These are phyloP conservation scores for Caenorhabditis remanei DNA, from an alignment of 1,140 invertebrate species.

Conservation along the genomic window DNA sequence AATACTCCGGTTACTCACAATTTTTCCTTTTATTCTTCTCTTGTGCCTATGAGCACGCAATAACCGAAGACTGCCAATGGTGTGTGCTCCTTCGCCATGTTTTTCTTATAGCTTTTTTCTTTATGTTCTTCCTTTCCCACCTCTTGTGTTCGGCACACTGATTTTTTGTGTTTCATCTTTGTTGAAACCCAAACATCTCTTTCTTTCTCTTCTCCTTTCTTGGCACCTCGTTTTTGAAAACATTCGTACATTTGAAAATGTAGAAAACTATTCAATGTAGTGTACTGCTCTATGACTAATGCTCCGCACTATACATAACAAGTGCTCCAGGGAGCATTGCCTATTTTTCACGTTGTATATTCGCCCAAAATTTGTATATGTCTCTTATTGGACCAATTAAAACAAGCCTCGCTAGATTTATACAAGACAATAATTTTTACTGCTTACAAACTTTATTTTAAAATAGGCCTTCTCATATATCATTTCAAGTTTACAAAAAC, in stretches of 20 bases:
- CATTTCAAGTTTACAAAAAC: no score
- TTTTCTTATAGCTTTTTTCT: background rate
- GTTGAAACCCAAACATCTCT: no score
- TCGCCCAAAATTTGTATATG: no score
- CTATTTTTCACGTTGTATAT: background rate
- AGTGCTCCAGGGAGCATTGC: background rate
- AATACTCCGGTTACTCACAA: slow-evolving; percentile 19
- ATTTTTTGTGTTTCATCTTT: background rate
- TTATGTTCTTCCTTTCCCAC: background rate
- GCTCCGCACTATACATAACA: background rate
- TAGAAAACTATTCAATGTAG: background rate
- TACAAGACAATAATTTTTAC: no score
- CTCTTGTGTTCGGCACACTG: background rate
- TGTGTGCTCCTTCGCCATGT: slow-evolving; percentile 17
- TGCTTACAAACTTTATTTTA: no score
- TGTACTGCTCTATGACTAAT: background rate
- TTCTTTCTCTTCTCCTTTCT: background rate
- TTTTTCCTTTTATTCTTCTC: background rate
- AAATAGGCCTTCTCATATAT: no score
- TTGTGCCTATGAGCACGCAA: background rate
- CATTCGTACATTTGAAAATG: background rate
- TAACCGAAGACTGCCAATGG: background rate
- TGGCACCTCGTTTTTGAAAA: background rate
- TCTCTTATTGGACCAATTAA: no score
- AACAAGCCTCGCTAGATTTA: no score